A percentile compares a stretch with the other conserved stretches of the same genome.
These are phyloP conservation scores for Aphelenchoides fujianensis DNA, from an alignment of 1,140 invertebrate genomes.

Conservation along the genomic window DNA sequence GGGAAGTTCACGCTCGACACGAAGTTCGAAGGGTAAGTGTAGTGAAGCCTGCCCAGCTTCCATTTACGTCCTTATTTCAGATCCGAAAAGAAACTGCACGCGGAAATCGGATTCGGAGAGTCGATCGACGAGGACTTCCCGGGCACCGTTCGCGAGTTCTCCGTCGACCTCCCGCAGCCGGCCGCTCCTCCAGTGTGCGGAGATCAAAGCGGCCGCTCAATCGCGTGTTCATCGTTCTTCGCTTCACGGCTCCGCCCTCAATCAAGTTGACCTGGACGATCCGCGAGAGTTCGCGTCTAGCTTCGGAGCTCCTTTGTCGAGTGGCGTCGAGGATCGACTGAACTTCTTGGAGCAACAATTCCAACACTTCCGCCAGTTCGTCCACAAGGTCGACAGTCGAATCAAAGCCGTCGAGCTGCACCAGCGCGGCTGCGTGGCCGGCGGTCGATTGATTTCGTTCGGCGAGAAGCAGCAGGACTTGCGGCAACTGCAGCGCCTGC, in stretches of 20 bases:
- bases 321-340: constrained; percentile 13
- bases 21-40: background rate
- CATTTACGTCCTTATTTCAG: constrained; percentile 12
- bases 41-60: background rate
- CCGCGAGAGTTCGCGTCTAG: background rate
- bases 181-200: background rate
- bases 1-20: background rate
- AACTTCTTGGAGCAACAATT: constrained; percentile 29
- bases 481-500: constrained; percentile 40
- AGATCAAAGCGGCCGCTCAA: background rate
- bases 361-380: background rate
- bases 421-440: constrained; percentile 43
- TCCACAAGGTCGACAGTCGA: constrained; percentile 20
- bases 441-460: constrained; percentile 32
- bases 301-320: background rate
- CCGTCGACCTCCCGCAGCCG: constrained; percentile 1
- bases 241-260: background rate
- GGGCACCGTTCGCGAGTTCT: constrained; percentile 13
- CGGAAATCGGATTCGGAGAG: constrained; percentile 7
- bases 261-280: background rate
- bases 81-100: background rate
- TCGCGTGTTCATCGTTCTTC: background rate
- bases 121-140: background rate
- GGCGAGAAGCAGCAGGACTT: constrained; percentile 38
- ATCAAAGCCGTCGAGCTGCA: constrained; percentile 31